Evolutionary conservation across 2,888 invertebrate species (phyloP), one percentile per base, ranked within the genome.

Genomic region (Abrostola triplasia): DNA sequence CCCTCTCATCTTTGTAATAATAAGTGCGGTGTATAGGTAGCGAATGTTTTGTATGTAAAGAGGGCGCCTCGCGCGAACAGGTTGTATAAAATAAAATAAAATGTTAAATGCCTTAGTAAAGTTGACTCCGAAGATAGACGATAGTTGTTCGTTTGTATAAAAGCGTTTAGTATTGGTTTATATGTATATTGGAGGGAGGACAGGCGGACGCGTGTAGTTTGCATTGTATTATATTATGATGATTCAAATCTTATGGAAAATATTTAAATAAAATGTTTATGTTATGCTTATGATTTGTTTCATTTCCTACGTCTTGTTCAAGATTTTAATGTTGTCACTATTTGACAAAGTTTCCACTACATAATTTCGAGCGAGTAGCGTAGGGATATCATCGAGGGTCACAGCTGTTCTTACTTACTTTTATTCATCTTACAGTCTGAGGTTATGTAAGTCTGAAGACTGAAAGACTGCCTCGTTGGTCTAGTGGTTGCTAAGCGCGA

Each of bases 221-320:
- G 80, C 83, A 85, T 85, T 92, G 91, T 93, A 92, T 90, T 90
- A 91, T 92, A 90, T 62, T 24, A 47, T 44, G 52, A 85, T 86
- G 81, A 90, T 92, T 88, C 87, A 88, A 88, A 70, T 88, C 81
- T 79, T 85, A 88, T 87, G 85, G 85, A 89, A n/a, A 83, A 90
- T 92, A 92, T 92, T 92, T 89, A 91, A 92, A 92, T 92, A 92
- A 92, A 93, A 87, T 91, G 92, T 91, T 92, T 92, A 92, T 85
- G 92, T 92, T 93, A 90, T 90, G 92, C 92, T 92, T 90, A 85
- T n/a, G 47, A 56, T 49, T 48, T 68, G 77, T 73, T 77, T 82
- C 82, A 70, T 71, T 79, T 12, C 10, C 40, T 9, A 40, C 0
- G 10, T 4, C 9, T 7, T 9, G 5, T 7, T 10, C 5, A 10